Conservation (phyloP, 1,140 invertebrate species). For the Penaeus chinensis region DNA sequence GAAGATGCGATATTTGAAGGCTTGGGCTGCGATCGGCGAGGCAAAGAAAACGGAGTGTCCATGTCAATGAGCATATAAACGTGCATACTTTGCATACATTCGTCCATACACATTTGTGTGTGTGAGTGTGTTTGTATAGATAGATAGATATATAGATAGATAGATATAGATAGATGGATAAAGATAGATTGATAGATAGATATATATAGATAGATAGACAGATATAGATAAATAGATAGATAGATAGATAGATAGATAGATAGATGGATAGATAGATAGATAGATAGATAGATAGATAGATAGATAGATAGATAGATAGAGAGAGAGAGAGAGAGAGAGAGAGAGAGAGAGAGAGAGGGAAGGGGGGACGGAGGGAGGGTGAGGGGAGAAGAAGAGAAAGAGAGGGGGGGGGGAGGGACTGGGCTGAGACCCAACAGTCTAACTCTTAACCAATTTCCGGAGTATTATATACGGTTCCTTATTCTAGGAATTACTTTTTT, state of each 20-base stretch:
- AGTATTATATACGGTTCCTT: too few relatives aligned
- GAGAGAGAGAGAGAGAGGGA: conserved; percentile 4
- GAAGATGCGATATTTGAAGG: too few relatives aligned
- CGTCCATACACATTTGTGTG: neutral
- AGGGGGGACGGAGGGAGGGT: neutral
- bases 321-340: neutral
- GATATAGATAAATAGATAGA: neutral
- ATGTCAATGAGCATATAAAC: neutral
- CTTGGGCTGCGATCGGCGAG: too few relatives aligned
- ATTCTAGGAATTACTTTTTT: too few relatives aligned
- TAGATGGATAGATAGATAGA: too few relatives aligned
- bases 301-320: neutral
- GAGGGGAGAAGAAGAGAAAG: neutral
- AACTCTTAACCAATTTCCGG: too few relatives aligned
- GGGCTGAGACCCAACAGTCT: neutral
- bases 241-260: too few relatives aligned
- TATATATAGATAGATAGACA: neutral
- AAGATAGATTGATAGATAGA: neutral
- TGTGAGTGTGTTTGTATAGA: too few relatives aligned
- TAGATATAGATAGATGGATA: neutral
- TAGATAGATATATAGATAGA: neutral
- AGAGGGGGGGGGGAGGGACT: neutral
- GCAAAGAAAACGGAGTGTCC: too few relatives aligned
- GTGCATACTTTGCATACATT: neutral
- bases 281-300: neutral